These are phyloP conservation scores for Amblyopsis hoosieri DNA, from an alignment of 2,797 vertebrate species.

Conservation along the genomic window DNA sequence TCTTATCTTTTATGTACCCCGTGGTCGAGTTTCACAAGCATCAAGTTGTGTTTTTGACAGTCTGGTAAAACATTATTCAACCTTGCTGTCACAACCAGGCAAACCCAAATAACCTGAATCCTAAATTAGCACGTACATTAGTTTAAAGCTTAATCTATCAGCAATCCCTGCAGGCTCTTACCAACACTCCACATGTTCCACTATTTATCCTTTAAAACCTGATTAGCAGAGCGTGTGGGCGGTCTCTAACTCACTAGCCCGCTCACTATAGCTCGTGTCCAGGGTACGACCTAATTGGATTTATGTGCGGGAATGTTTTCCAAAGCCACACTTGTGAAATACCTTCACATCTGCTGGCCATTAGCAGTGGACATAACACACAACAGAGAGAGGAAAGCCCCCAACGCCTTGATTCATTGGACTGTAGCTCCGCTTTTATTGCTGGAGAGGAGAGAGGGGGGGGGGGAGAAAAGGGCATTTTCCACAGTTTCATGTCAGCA, in stretches of 20 bases:
- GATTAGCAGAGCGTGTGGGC: slow-evolving; percentile 54
- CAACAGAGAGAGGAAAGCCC: slow-evolving; percentile 79
- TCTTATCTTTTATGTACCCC: slow-evolving; percentile 9
- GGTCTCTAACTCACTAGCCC: slow-evolving; percentile 34
- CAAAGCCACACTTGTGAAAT: slow-evolving; percentile 82
- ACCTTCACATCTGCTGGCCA: slow-evolving; percentile 80
- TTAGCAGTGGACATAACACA: slow-evolving; percentile 79
- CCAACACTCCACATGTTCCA: slow-evolving; percentile 33
- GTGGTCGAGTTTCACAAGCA: background rate
- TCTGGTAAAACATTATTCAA: slow-evolving; percentile 1
- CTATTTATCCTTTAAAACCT: slow-evolving; percentile 51
- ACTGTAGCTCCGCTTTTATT: slow-evolving; percentile 72
- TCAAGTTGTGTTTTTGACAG: slow-evolving; percentile 7
- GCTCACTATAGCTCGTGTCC: slow-evolving; percentile 55
- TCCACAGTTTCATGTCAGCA: slow-evolving; percentile 40
- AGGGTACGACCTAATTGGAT: slow-evolving; percentile 76
- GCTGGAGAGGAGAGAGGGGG: slow-evolving; percentile 43
- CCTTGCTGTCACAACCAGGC: slow-evolving; percentile 34
- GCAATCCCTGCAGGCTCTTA: slow-evolving; percentile 11
- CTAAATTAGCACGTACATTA: slow-evolving; percentile 27
- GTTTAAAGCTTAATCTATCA: too few species aligned
- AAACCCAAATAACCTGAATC: slow-evolving; percentile 51
- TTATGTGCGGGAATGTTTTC: slow-evolving; percentile 83
- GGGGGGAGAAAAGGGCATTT: slow-evolving; percentile 24
- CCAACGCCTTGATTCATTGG: slow-evolving; percentile 77